These are phyloP conservation scores for Myrmophylax atrothorax DNA, from an alignment of 2,113 vertebrate species.

Conservation along the genomic window DNA sequence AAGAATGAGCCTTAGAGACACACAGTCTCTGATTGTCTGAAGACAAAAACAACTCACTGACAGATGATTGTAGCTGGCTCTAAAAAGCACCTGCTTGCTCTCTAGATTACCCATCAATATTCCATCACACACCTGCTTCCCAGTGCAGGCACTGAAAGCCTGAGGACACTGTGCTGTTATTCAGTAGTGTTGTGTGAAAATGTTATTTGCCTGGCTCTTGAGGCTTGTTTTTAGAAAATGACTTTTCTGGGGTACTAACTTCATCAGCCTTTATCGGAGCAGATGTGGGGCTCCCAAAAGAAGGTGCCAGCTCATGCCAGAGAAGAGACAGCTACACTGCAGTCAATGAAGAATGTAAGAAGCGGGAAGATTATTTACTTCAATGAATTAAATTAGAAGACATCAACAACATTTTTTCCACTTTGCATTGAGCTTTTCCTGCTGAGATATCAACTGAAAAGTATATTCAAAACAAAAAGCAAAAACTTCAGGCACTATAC, in stretches of 20 bases:
- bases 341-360: not conserved
- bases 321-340: not conserved
- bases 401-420: not conserved
- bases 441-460: not conserved
- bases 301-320: not conserved
- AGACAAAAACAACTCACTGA: not conserved
- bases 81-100: not conserved
- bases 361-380: not conserved
- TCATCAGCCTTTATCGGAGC: not conserved
- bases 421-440: not conserved
- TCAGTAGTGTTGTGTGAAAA: not conserved
- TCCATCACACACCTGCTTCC: not conserved
- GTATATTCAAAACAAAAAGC: not conserved
- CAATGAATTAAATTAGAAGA: not conserved
- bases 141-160: not conserved
- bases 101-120: not conserved
- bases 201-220: not conserved
- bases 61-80: not conserved
- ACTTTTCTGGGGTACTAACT: not conserved
- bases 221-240: not conserved
- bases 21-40: not conserved
- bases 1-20: fast-evolving
- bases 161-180: not conserved
- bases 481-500: not conserved
- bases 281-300: not conserved